phyloP scores from a whole-genome alignment of 2,888 invertebrate species.

The Coelinius sp. region DNA sequence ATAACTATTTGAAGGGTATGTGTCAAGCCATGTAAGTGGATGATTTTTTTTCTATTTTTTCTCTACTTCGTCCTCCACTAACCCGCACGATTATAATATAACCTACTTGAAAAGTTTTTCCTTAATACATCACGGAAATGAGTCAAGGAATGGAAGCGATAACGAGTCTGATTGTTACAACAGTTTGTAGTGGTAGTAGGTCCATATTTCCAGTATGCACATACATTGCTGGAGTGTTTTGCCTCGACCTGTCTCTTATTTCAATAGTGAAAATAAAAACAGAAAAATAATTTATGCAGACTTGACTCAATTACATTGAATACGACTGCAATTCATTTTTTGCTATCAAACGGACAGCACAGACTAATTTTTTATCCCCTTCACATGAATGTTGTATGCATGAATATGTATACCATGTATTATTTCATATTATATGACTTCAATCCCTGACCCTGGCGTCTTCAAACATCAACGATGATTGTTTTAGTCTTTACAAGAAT shows the following conservation, averaged over 20 bases:
- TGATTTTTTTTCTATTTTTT: background rate
- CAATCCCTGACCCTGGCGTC: background rate
- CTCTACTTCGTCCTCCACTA: too few species aligned
- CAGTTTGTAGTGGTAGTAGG: background rate
- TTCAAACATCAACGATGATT: too few species aligned
- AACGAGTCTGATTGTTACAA: background rate
- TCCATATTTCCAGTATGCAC: too few species aligned
- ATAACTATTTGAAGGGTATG: background rate
- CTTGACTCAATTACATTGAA: conserved; percentile 49
- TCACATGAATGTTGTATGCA: background rate
- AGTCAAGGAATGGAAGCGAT: background rate
- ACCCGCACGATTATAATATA: background rate
- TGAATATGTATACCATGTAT: background rate
- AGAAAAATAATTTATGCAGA: background rate
- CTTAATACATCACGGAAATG: background rate
- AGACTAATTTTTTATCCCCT: conserved; percentile 20
- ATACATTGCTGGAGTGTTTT: conserved; percentile 24
- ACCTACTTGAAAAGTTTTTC: background rate
- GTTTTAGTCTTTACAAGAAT: background rate
- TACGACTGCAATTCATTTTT: conserved; percentile 48
- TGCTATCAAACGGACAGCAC: too few species aligned
- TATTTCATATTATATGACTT: background rate
- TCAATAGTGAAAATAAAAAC: conserved; percentile 22
- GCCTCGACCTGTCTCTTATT: conserved; percentile 22
- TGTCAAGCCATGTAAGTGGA: background rate